Evolutionary conservation across 2,113 vertebrate species (phyloP).

Genomic region (Dicrurus megarhynchus): DNA sequence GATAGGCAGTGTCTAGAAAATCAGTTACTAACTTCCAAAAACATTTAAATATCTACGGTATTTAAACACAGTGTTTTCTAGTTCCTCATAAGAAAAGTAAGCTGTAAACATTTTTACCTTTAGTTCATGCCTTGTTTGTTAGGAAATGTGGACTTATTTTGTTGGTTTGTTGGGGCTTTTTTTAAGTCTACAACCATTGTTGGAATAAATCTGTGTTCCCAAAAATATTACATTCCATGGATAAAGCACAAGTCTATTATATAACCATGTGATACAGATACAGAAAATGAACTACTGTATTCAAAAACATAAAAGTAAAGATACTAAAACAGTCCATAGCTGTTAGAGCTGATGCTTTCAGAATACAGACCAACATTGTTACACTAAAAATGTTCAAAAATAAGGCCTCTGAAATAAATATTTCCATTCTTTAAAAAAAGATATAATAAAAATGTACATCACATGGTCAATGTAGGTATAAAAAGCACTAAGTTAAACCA

Average conservation of each 20-base stretch:
- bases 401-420: slow-evolving; percentile 97
- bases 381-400: slow-evolving; percentile 85
- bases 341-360: slow-evolving; percentile 74
- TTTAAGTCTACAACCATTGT: slow-evolving; percentile 69
- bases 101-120: slow-evolving; percentile 88
- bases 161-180: slow-evolving; percentile 11
- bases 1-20: slow-evolving; percentile 86
- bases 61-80: slow-evolving; percentile 89
- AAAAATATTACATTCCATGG: slow-evolving; percentile 86
- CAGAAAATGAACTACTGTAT: slow-evolving; percentile 73
- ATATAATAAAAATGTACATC: slow-evolving; percentile 85
- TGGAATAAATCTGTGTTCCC: slow-evolving; percentile 74
- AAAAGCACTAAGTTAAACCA: slow-evolving; percentile 89
- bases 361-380: slow-evolving; percentile 76
- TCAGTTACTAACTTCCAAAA: slow-evolving; percentile 83
- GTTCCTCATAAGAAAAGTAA: slow-evolving; percentile 83
- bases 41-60: slow-evolving; percentile 83
- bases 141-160: slow-evolving; percentile 59
- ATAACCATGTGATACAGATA: slow-evolving; percentile 80
- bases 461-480: slow-evolving; percentile 86
- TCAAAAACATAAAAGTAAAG: slow-evolving; percentile 76
- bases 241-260: slow-evolving; percentile 77
- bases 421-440: slow-evolving; percentile 86
- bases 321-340: slow-evolving; percentile 75
- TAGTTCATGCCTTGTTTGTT: slow-evolving; percentile 78